phyloP scores from a whole-genome alignment of 2,113 vertebrate genomes.

The Vombatus ursinus region DNA sequence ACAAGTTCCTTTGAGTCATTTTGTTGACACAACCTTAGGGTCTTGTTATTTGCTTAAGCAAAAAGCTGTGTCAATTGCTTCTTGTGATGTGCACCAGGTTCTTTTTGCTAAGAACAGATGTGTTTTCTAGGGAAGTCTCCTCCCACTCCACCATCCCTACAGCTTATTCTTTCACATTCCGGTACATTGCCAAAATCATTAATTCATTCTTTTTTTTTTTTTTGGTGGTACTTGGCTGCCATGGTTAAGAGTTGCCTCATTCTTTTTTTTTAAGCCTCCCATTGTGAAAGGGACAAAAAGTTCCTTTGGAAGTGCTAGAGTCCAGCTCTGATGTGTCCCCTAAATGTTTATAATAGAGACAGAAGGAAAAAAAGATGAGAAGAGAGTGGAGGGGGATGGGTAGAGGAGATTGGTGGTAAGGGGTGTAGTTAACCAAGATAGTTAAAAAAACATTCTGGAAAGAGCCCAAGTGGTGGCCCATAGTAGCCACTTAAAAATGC shows the following conservation, averaged over 20 bases:
- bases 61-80: conserved; percentile 37
- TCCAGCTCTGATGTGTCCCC: not conserved
- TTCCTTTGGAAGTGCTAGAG: not conserved
- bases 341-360: not conserved
- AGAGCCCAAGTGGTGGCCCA: not conserved
- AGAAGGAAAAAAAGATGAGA: not conserved
- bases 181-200: not conserved
- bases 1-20: conserved; percentile 1
- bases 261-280: conserved; percentile 17
- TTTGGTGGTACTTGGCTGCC: not conserved
- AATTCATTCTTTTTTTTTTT: not conserved
- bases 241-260: not conserved
- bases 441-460: not conserved
- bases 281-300: not conserved
- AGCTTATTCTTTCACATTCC: not conserved
- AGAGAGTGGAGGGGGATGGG: not conserved
- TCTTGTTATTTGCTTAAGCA: conserved; percentile 39
- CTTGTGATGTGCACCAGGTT: not conserved
- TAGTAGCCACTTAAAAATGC: not conserved
- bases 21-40: conserved; percentile 41
- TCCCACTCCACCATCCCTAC: not conserved
- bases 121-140: conserved; percentile 40
- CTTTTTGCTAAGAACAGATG: conserved; percentile 42
- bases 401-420: not conserved
- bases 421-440: not conserved